phyloP scores from a whole-genome alignment of 2,888 invertebrate genomes.

The Limnephilus rhombicus region DNA sequence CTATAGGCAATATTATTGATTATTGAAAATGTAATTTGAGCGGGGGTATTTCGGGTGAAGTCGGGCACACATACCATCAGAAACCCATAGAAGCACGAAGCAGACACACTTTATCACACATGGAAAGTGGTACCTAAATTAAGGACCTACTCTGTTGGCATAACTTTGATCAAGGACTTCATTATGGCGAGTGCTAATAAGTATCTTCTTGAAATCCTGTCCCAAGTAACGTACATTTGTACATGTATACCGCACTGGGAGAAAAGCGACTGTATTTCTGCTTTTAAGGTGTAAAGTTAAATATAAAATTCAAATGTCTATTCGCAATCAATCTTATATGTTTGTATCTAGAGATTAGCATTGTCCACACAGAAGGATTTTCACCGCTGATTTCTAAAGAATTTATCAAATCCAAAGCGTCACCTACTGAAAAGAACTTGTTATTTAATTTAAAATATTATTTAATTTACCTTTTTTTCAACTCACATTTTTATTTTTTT shows the following conservation, averaged over 20 bases:
- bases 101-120: background rate
- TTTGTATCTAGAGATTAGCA: too few relatives aligned
- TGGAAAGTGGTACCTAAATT: background rate
- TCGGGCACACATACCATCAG: background rate
- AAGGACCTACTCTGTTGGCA: background rate
- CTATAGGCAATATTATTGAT: background rate
- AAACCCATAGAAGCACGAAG: background rate
- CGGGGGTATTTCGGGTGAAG: background rate
- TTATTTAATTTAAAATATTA: too few relatives aligned
- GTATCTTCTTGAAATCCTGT: background rate
- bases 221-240: background rate
- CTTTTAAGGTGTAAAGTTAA: too few relatives aligned
- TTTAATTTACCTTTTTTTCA: too few relatives aligned
- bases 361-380: too few relatives aligned
- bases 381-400: too few relatives aligned
- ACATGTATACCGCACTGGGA: background rate
- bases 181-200: background rate
- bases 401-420: too few relatives aligned
- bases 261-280: background rate
- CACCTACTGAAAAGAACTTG: too few relatives aligned
- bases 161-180: background rate
- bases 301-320: too few relatives aligned
- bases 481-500: too few relatives aligned
- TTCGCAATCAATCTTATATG: too few relatives aligned
- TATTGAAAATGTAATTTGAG: background rate